A percentile compares a stretch with the other conserved stretches of the same genome.
These are phyloP conservation scores for Mirza zaza DNA, from an alignment of 2,113 vertebrate genomes.

Conservation along the genomic window DNA sequence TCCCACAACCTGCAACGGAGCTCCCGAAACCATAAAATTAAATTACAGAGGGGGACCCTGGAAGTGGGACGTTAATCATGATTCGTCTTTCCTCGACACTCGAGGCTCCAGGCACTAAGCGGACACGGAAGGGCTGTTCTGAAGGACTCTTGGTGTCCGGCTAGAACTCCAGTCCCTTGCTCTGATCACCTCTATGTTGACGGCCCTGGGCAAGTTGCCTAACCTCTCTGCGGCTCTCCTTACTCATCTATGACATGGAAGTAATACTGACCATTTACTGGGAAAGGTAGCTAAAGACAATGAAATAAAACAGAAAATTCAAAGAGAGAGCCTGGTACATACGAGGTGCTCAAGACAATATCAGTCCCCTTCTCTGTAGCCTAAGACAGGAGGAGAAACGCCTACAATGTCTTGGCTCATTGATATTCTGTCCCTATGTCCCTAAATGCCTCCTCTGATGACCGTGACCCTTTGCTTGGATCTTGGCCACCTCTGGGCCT, in stretches of 20 bases:
- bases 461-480: constrained; percentile 35
- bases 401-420: background rate
- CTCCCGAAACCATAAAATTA: constrained; percentile 70
- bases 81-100: background rate
- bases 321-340: background rate
- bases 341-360: constrained; percentile 2
- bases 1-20: constrained; percentile 70
- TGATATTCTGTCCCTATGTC: background rate
- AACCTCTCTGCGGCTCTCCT: background rate
- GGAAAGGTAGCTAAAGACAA: background rate
- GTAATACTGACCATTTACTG: background rate
- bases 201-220: background rate
- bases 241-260: constrained; percentile 33
- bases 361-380: background rate
- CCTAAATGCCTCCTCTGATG: background rate
- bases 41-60: constrained; percentile 72
- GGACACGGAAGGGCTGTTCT: background rate
- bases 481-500: constrained; percentile 45
- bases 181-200: background rate
- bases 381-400: background rate
- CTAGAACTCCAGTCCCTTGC: background rate
- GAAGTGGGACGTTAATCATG: constrained; percentile 61
- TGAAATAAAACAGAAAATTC: constrained; percentile 4
- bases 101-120: background rate
- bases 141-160: background rate